Evolutionary conservation across 2,888 invertebrate genomes (phyloP).

Genomic region (Cyaniris semiargus): DNA sequence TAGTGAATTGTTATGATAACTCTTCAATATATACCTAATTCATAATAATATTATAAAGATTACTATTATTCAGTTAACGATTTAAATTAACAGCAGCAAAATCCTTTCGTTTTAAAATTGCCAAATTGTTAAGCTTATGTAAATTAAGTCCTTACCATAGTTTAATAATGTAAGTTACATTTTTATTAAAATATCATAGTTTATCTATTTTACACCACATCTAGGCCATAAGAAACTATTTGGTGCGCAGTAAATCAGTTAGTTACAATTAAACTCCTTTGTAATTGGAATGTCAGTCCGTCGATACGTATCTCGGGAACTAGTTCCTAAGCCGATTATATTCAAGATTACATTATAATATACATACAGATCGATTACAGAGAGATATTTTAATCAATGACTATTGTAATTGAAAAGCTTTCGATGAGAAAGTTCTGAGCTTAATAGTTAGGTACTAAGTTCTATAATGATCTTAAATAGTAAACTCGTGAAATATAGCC

Average conservation of each 20-base stretch:
- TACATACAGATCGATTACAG: neutral
- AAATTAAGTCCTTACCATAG: no score
- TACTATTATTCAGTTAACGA: no score
- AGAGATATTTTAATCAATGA: neutral
- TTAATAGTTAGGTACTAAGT: neutral
- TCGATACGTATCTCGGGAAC: conserved; percentile 64
- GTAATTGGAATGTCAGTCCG: conserved; percentile 74
- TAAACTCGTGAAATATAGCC: no score
- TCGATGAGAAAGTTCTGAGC: neutral
- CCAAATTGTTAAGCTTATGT: no score
- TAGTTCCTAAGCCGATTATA: conserved; percentile 27
- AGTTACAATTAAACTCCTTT: conserved; percentile 50
- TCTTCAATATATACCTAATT: no score
- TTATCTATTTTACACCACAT: neutral
- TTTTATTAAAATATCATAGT: no score
- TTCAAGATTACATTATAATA: conserved; percentile 18
- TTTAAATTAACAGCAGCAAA: no score
- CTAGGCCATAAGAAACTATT: conserved; percentile 44
- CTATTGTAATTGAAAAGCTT: conserved; percentile 6
- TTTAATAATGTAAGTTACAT: no score
- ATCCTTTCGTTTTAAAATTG: no score
- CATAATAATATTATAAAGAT: no score
- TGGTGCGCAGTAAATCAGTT: conserved; percentile 47
- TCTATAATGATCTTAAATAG: no score
- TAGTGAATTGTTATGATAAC: no score